Evolutionary conservation across 2,888 invertebrate species (phyloP), one percentile per base, ranked within the genome.

Genomic region (Horisme vitalbata): DNA sequence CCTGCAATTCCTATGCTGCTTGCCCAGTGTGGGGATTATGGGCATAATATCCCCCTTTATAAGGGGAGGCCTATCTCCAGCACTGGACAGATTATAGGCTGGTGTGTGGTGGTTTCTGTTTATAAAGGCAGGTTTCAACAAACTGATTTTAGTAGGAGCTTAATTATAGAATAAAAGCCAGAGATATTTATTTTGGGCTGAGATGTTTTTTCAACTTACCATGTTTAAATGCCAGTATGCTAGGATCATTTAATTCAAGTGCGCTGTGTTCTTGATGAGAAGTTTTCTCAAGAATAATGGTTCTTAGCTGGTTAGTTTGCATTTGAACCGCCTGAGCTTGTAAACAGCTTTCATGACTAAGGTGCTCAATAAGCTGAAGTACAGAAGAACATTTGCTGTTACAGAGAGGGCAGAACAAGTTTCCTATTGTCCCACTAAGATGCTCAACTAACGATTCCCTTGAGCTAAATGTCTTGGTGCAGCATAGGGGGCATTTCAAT

Each of bases 401-500:
- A 68, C 94, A 94, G 50, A 90, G 75, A 11, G 93, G 91, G 63
- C 94, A 94, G 59, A 79, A 79, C 45, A 93, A 68, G 76, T 92
- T 93, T 11, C 70, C 63, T 41, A 71, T 59, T 35, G 73, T 60
- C 68, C 90, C 90, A 14, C 89, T 78, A 65, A 93, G 85, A 65
- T 88, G 85, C 75, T 91, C 63, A 84, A 79, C 57, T 86, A 90
- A 79, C 84, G 91, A 64, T 82, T 90, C 77, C 52, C 90, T 91
- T 45, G 91, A 91, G 50, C 79, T 71, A 80, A 94, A 94, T 44
- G 85, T 90, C 69, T 91, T 90, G 49, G 90, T 90, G 65, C 94
- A 94, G 72, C 94, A 94, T 70, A 93, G 83, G 24, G 94, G 93
- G 60, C 94, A 94, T 54, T 72, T 83, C 69, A 65, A 90, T 67